Evolutionary conservation across 2,113 vertebrate genomes (phyloP).

Genomic region (Apaloderma vittatum): DNA sequence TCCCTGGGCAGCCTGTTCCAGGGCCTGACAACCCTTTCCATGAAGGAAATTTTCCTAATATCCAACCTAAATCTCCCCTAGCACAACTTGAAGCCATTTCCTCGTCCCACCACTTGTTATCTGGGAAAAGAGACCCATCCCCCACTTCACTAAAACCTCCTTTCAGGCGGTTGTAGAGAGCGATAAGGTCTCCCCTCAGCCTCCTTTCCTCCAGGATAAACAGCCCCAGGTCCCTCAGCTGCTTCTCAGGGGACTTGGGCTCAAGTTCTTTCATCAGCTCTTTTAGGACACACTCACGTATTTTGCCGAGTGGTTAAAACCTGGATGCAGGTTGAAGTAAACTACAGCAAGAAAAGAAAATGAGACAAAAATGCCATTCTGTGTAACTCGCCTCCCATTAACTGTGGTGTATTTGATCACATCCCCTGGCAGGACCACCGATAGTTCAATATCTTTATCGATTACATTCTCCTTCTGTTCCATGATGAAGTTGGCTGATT

Average conservation of each 20-base stretch:
- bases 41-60: not conserved
- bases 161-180: not conserved
- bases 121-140: not conserved
- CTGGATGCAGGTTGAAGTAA: not conserved
- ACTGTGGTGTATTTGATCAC: slow-evolving; percentile 86
- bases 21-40: not conserved
- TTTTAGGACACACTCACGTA: not conserved
- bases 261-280: not conserved
- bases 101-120: not conserved
- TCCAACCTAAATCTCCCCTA: not conserved
- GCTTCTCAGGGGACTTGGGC: not conserved
- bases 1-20: not conserved
- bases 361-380: not conserved
- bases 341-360: not conserved
- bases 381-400: slow-evolving; percentile 86
- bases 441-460: slow-evolving; percentile 89
- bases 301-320: not conserved
- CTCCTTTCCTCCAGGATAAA: not conserved
- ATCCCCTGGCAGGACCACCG: slow-evolving; percentile 92
- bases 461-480: slow-evolving; percentile 90
- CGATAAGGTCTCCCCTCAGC: not conserved
- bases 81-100: not conserved
- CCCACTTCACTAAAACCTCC: not conserved
- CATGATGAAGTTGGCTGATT: slow-evolving; percentile 79
- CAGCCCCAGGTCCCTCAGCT: not conserved